Evolutionary conservation across 2,113 vertebrate genomes (phyloP).

Genomic region (Corydoras maculifer): DNA sequence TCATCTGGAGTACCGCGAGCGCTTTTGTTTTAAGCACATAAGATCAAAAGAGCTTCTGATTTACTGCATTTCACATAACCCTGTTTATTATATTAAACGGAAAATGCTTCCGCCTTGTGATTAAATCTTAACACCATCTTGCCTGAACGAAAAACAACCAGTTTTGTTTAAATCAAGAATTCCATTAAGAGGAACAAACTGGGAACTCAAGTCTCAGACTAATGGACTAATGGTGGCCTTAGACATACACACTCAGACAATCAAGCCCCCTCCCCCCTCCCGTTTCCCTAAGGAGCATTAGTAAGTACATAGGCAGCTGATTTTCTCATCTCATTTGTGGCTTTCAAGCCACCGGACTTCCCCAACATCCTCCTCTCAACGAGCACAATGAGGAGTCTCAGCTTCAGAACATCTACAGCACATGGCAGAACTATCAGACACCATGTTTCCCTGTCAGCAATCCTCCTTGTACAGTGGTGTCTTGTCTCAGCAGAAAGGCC

Average conservation of each 20-base stretch:
- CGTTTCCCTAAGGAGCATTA: constrained; percentile 10
- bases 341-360: constrained; percentile 8
- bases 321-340: constrained; percentile 32
- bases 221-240: background rate
- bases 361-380: constrained; percentile 18
- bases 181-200: background rate
- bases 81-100: background rate
- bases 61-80: background rate
- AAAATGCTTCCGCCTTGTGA: too few relatives aligned
- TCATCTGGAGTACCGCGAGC: constrained; percentile 15
- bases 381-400: constrained; percentile 9
- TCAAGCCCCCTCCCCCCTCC: constrained; percentile 1
- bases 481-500: background rate
- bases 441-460: constrained; percentile 6
- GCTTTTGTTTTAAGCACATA: constrained; percentile 1
- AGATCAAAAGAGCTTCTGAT: constrained; percentile 16
- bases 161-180: background rate
- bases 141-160: background rate
- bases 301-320: constrained; percentile 27
- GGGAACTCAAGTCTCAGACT: background rate
- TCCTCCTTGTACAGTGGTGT: background rate
- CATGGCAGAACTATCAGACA: constrained; percentile 19
- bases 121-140: too few relatives aligned
- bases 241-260: constrained; percentile 3
- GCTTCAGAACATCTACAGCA: constrained; percentile 1